Conservation (phyloP, 2,888 invertebrate genomes). For the Lepidochitona cinerea region DNA sequence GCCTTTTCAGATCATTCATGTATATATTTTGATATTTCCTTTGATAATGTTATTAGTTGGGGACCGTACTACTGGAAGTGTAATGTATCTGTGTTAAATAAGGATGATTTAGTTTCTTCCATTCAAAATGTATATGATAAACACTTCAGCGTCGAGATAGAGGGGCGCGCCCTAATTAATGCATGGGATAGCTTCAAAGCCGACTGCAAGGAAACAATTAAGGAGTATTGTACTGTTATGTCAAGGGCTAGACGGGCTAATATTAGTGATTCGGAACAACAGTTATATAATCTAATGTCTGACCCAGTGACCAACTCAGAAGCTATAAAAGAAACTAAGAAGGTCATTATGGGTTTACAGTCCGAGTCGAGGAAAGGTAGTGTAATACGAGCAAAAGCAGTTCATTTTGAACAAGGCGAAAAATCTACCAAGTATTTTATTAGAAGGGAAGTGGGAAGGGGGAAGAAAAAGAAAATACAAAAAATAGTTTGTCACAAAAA, state of each 20-base stretch:
- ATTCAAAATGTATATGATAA: neutral
- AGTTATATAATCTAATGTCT: neutral
- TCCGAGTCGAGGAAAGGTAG: no score
- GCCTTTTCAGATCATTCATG: neutral
- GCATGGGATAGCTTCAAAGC: neutral
- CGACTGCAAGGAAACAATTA: neutral
- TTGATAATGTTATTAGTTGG: neutral
- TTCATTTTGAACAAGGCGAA: neutral
- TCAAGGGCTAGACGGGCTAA: neutral
- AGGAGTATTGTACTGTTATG: neutral
- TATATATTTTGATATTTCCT: neutral
- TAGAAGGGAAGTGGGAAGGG: neutral
- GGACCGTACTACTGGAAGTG: neutral
- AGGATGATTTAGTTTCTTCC: neutral
- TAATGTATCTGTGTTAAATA: neutral
- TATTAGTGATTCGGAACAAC: neutral
- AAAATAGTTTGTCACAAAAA: neutral
- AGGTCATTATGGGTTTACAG: neutral
- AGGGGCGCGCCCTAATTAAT: neutral
- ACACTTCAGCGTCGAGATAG: neutral
- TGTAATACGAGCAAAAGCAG: neutral
- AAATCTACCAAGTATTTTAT: neutral
- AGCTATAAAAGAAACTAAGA: neutral
- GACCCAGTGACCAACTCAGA: neutral
- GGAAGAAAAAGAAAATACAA: neutral